Evolutionary conservation across 2,113 vertebrate species (phyloP).

Genomic region (Oceanites oceanicus): DNA sequence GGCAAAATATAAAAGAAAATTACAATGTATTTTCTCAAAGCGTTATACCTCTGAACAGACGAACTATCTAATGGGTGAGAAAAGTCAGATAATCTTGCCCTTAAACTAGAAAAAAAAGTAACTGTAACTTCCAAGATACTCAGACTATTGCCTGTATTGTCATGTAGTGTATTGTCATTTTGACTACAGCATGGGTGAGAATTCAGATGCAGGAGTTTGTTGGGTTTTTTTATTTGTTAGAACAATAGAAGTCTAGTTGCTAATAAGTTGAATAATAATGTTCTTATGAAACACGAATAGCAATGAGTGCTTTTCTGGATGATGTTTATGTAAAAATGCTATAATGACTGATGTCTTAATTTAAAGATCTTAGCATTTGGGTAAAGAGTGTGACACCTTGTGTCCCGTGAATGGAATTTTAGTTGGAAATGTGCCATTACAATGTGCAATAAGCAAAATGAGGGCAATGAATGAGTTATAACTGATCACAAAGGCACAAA

Average conservation of each 20-base stretch:
- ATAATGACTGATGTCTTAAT: not conserved
- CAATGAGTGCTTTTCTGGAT: not conserved
- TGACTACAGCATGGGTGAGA: not conserved
- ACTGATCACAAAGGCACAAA: not conserved
- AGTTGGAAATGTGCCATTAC: not conserved
- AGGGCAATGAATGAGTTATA: not conserved
- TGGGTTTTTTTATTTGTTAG: not conserved
- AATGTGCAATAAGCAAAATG: not conserved
- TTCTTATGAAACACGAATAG: not conserved
- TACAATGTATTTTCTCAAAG: not conserved
- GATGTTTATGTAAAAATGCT: not conserved
- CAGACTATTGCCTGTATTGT: not conserved
- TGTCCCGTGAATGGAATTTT: not conserved
- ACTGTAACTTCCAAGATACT: not conserved
- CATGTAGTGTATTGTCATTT: not conserved
- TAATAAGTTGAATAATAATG: not conserved
- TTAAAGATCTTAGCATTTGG: not conserved
- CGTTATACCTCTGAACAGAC: not conserved
- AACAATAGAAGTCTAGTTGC: not conserved
- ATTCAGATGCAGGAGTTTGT: not conserved
- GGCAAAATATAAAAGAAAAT: not conserved
- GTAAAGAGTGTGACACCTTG: not conserved
- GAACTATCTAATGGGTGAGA: not conserved
- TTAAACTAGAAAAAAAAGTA: not conserved
- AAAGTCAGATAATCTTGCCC: not conserved